Conservation (phyloP, 2,888 invertebrate species). For the Hypolimnas misippus region DNA sequence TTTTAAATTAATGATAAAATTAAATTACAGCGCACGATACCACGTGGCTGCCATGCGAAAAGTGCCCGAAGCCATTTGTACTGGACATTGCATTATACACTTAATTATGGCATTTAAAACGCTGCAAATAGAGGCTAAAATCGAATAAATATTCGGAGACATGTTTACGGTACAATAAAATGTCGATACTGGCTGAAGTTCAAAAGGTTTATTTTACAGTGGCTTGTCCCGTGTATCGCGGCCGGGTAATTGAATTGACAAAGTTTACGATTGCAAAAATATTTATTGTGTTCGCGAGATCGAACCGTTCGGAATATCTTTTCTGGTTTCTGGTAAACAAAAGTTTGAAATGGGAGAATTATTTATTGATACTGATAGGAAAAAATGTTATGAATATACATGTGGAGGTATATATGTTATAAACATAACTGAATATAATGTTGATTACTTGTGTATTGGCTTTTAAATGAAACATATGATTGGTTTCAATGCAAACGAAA, state of each 20-base stretch:
- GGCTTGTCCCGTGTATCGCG: conserved; percentile 59
- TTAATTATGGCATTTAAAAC: conserved; percentile 2
- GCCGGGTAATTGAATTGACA: conserved; percentile 67
- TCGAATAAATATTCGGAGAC: conserved; percentile 11
- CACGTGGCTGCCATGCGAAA: conserved; percentile 32
- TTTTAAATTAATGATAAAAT: conserved; percentile 43
- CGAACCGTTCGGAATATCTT: conserved; percentile 29
- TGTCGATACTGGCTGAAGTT: conserved; percentile 62
- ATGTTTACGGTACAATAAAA: conserved; percentile 39
- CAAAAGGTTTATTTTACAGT: conserved; percentile 69
- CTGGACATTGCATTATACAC: conserved; percentile 2
- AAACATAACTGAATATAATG: no score
- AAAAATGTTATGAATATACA: conserved; percentile 1
- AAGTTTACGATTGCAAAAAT: conserved; percentile 66
- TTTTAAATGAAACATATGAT: no score
- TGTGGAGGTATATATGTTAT: no score
- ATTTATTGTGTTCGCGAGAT: conserved; percentile 44
- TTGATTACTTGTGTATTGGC: no score
- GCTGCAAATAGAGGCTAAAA: conserved; percentile 16
- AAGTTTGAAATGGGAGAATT: background rate
- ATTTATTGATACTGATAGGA: background rate
- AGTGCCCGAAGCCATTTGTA: conserved; percentile 31
- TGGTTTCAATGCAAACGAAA: no score
- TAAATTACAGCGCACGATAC: conserved; percentile 37
- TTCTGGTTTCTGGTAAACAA: conserved; percentile 5